Evolutionary conservation across 1,140 invertebrate species (phyloP).

Genomic region (Sycophila sp.): DNA sequence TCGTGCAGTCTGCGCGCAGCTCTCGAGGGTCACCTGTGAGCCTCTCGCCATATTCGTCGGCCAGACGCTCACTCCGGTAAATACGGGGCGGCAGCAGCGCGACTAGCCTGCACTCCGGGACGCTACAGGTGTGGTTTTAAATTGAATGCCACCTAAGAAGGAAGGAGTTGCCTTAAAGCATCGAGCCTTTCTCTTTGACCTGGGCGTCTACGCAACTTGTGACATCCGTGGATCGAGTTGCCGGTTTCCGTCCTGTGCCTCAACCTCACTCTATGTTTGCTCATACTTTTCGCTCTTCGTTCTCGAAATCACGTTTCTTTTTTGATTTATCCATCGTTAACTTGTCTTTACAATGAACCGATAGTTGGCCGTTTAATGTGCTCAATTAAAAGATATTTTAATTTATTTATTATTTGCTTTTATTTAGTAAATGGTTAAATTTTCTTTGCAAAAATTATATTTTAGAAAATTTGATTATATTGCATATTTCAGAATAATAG

Average conservation of each 20-base stretch:
- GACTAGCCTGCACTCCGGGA: neutral
- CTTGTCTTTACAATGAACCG: too few relatives aligned
- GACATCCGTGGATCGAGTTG: conserved; percentile 37
- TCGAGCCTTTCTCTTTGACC: conserved; percentile 37
- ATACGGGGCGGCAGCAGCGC: neutral
- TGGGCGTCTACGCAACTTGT: neutral
- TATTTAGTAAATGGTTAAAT: too few relatives aligned
- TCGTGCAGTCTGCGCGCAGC: neutral
- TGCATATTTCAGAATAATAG: too few relatives aligned
- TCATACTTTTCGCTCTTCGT: neutral
- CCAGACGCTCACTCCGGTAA: neutral
- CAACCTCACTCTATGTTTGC: neutral
- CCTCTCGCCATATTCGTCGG: too few relatives aligned
- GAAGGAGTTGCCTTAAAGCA: conserved; percentile 16
- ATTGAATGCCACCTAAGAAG: conserved; percentile 10
- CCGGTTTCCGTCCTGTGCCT: neutral
- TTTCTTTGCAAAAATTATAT: too few relatives aligned
- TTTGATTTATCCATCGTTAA: conserved; percentile 17
- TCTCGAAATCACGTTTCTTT: neutral
- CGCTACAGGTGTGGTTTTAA: conserved; percentile 35
- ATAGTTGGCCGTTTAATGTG: too few relatives aligned
- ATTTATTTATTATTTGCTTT: too few relatives aligned
- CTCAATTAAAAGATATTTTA: too few relatives aligned
- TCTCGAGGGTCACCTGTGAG: neutral
- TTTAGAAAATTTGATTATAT: too few relatives aligned